phyloP scores from a whole-genome alignment of 2,113 vertebrate species.

The Atlantisia rogersi region DNA sequence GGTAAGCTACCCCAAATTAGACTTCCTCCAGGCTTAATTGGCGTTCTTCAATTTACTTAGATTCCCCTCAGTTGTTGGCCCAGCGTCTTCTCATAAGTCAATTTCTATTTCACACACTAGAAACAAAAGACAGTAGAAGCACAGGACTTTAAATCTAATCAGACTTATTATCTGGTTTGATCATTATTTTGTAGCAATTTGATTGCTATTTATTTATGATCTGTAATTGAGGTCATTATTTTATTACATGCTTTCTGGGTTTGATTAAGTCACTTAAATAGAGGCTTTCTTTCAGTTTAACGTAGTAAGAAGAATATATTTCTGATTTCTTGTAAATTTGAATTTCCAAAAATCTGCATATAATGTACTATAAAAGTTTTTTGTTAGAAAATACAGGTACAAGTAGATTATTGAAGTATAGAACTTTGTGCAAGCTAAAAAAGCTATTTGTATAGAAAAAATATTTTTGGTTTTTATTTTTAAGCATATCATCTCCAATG shows the following conservation, averaged over 20 bases:
- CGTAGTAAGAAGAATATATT: slow-evolving; percentile 72
- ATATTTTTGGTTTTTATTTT: neutral
- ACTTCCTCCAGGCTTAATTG: slow-evolving; percentile 44
- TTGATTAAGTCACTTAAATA: slow-evolving; percentile 79
- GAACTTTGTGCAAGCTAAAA: slow-evolving; percentile 51
- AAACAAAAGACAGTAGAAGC: slow-evolving; percentile 73
- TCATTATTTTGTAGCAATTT: slow-evolving; percentile 75
- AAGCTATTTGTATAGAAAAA: slow-evolving; percentile 21
- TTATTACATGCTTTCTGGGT: slow-evolving; percentile 71
- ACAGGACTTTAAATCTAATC: slow-evolving; percentile 68
- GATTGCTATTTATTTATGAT: slow-evolving; percentile 81
- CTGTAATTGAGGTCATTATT: slow-evolving; percentile 78
- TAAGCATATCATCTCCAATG: neutral
- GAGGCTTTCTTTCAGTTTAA: slow-evolving; percentile 68
- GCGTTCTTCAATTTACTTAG: slow-evolving; percentile 40
- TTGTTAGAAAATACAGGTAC: slow-evolving; percentile 51
- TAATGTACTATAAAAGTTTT: slow-evolving; percentile 32
- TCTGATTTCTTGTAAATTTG: slow-evolving; percentile 74
- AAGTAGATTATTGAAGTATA: slow-evolving; percentile 60
- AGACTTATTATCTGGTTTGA: slow-evolving; percentile 60
- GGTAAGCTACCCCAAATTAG: slow-evolving; percentile 1
- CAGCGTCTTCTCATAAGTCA: slow-evolving; percentile 59
- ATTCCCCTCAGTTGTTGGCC: slow-evolving; percentile 21
- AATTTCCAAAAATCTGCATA: slow-evolving; percentile 57
- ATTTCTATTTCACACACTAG: slow-evolving; percentile 61